Evolutionary conservation across 2,888 invertebrate genomes (phyloP).

Genomic region (Rhimphoctona megacephalus): DNA sequence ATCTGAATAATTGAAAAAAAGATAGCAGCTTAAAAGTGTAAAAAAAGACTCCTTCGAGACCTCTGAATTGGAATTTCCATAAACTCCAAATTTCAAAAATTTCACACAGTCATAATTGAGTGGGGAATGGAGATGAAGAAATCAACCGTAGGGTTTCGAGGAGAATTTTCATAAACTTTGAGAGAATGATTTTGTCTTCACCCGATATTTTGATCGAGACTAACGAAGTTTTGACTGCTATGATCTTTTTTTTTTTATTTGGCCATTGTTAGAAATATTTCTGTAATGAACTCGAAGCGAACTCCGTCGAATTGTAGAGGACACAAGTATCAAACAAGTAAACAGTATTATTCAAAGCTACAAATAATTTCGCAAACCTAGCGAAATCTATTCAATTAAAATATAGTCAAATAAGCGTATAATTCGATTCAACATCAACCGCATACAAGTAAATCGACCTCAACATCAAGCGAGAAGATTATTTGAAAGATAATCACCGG

Average conservation of each 20-base stretch:
- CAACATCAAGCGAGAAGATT: neutral
- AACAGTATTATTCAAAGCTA: neutral
- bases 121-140: too few relatives aligned
- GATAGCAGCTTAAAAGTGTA: too few relatives aligned
- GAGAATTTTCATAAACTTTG: neutral
- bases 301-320: too few relatives aligned
- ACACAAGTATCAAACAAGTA: too few relatives aligned
- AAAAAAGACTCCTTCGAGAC: too few relatives aligned
- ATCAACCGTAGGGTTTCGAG: too few relatives aligned
- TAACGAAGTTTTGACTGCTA: neutral
- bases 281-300: neutral
- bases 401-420: neutral
- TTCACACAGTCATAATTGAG: too few relatives aligned
- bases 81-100: too few relatives aligned
- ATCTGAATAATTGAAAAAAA: too few relatives aligned
- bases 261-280: neutral
- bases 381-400: neutral
- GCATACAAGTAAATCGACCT: neutral
- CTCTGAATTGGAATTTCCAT: too few relatives aligned
- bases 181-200: neutral
- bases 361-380: neutral
- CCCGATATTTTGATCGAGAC: neutral
- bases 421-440: neutral
- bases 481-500: conserved; percentile 34
- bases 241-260: neutral